These are phyloP conservation scores for Styela clava DNA, from an alignment of 23 tunicate genomes.

Conservation along the genomic window DNA sequence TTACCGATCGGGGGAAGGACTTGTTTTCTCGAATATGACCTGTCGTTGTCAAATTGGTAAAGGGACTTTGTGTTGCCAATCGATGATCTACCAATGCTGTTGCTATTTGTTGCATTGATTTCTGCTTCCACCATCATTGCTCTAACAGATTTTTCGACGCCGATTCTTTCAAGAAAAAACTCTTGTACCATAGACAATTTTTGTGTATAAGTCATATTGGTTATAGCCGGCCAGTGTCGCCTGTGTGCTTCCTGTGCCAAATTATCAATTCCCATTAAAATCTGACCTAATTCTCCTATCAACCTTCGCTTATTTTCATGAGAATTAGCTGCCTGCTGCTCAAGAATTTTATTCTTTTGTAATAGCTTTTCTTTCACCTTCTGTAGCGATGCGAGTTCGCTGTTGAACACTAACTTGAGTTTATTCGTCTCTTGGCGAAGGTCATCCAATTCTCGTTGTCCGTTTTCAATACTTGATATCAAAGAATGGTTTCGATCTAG, in stretches of 20 bases:
- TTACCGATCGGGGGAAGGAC: neutral
- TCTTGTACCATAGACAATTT: constrained; percentile 64
- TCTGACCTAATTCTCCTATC: constrained; percentile 57
- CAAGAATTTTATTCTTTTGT: constrained; percentile 38
- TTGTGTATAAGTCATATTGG: constrained; percentile 42
- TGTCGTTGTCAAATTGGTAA: neutral
- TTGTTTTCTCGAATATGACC: constrained; percentile 7
- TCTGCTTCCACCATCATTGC: constrained; percentile 28
- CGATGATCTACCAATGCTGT: neutral
- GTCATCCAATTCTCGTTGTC: constrained; percentile 53
- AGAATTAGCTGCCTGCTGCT: constrained; percentile 49
- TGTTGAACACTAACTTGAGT: constrained; percentile 64
- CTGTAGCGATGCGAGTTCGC: constrained; percentile 53
- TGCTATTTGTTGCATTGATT: neutral
- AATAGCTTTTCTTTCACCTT: constrained; percentile 45
- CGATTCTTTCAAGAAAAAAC: constrained; percentile 20
- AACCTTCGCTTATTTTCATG: constrained; percentile 24
- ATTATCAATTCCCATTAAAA: constrained; percentile 72
- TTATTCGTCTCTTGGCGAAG: constrained; percentile 52
- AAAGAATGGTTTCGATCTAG: constrained; percentile 16
- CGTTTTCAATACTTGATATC: constrained; percentile 38
- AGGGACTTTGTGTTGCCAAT: neutral
- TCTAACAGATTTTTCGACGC: constrained; percentile 11
- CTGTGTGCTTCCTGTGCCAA: constrained; percentile 55
- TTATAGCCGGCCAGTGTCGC: constrained; percentile 59